phyloP scores from a whole-genome alignment of 2,113 vertebrate species.

The Trogon melanurus region DNA sequence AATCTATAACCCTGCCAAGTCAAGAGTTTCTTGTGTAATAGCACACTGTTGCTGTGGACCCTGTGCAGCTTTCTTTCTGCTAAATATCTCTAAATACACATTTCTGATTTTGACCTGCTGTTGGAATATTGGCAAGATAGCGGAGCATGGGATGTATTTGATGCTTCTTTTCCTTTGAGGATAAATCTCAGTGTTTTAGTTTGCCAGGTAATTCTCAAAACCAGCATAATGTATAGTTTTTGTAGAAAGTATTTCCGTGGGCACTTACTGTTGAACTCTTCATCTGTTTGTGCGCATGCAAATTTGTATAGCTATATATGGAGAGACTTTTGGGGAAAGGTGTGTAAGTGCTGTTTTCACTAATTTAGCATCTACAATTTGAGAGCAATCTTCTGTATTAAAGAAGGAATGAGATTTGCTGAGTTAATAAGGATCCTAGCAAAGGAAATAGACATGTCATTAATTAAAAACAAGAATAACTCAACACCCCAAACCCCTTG shows the following conservation, averaged over 20 bases:
- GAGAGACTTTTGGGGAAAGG: neutral
- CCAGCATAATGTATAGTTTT: neutral
- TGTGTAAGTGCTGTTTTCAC: neutral
- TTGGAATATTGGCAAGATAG: neutral
- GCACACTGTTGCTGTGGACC: neutral
- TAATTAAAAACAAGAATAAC: neutral
- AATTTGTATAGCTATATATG: neutral
- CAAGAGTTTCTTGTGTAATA: neutral
- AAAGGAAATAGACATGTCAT: neutral
- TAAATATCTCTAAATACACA: neutral
- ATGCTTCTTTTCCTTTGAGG: neutral
- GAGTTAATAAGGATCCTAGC: neutral
- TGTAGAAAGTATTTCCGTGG: neutral
- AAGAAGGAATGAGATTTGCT: neutral
- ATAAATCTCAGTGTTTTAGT: neutral
- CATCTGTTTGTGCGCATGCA: neutral
- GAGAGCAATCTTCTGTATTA: neutral
- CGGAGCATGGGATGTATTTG: neutral
- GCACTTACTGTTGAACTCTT: neutral
- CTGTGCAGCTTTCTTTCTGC: neutral
- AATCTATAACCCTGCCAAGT: neutral
- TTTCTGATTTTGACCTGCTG: neutral
- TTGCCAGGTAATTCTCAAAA: neutral
- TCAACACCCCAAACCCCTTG: neutral
- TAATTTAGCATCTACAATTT: neutral